Evolutionary conservation across 2,797 vertebrate genomes (phyloP), one percentile per base, ranked within the genome.

Genomic region (Pipistrellus nathusii): DNA sequence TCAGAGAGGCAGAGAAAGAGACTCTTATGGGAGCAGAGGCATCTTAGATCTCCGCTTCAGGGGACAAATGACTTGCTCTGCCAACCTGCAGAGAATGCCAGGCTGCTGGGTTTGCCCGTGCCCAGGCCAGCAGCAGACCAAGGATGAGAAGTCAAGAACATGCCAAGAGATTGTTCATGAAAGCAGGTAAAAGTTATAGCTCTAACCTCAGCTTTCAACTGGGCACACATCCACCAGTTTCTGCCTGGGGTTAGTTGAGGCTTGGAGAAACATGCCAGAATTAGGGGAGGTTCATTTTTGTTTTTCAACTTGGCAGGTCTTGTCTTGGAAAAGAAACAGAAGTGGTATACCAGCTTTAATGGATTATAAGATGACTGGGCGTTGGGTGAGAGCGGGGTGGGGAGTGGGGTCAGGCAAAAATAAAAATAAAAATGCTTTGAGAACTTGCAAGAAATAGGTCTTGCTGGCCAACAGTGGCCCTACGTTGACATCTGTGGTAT

Each of bases 191-290:
- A 83, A 93, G 66, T 86, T n/a, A 87, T 27, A 64, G 30, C 53
- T 93, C 78, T 75, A 17, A 57, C 48, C 88, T 46, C 71, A 41
- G 71, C 82, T 93, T 94, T 69, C 71, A 17, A 20, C 83, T 82
- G 90, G 95, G 93, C 96, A 7, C 44, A 20, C 86, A 12, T 89
- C 96, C 90, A 91, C 72, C 27, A 13, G 17, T 83, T 51, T 94
- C 90, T 96, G 88, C 95, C 94, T 0, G 4, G 71, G 75, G 72
- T 85, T 91, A 90, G 94, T 64, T 84, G 85, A 96, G 93, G 85
- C 96, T 97, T 95, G 84, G 94, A 96, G 62, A 51, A 95, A 81
- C 76, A 46, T 48, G 86, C 90, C 82, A 96, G 55, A 85, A 78
- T 44, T 46, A 88, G 72, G 62, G 76, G 72, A 95, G 88, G 92